Conservation (phyloP, 1,140 invertebrate species). For the Drosophila carrolli region DNA sequence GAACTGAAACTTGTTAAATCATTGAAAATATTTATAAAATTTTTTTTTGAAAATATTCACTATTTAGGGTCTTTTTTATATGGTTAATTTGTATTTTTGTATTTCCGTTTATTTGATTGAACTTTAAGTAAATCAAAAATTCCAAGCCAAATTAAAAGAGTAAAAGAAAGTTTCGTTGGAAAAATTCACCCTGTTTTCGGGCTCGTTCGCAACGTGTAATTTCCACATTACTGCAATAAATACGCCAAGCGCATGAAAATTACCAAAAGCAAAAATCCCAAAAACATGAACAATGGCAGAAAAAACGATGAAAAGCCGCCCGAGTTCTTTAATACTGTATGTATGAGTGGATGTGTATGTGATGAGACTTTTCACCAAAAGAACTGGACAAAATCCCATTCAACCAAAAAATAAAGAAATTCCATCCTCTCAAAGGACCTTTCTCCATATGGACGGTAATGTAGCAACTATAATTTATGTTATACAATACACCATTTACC, state of each 20-base stretch:
- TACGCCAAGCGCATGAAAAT: constrained; percentile 62
- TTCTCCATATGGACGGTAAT: constrained; percentile 23
- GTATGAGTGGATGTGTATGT: constrained; percentile 12
- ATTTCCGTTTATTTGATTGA: no score
- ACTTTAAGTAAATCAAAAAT: no score
- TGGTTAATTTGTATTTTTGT: no score
- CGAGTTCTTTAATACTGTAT: constrained; percentile 12
- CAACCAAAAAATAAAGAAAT: constrained; percentile 2
- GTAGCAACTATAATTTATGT: constrained; percentile 16
- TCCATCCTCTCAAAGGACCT: constrained; percentile 16
- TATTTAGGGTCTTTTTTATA: no score
- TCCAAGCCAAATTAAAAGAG: no score
- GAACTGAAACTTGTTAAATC: no score
- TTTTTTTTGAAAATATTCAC: no score
- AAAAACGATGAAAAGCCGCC: constrained; percentile 21
- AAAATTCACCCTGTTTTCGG: constrained; percentile 46
- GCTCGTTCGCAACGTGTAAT: constrained; percentile 51
- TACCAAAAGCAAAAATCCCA: constrained; percentile 39
- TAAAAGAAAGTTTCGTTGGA: no score
- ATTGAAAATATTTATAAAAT: no score
- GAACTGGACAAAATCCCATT: constrained; percentile 17
- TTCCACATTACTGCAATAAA: constrained; percentile 70
- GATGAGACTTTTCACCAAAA: constrained; percentile 26
- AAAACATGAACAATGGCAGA: constrained; percentile 38
- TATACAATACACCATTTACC: background rate